Conservation (phyloP, 37 sponge, comb jelly and placozoan species). For the Hormiphora californensis region DNA sequence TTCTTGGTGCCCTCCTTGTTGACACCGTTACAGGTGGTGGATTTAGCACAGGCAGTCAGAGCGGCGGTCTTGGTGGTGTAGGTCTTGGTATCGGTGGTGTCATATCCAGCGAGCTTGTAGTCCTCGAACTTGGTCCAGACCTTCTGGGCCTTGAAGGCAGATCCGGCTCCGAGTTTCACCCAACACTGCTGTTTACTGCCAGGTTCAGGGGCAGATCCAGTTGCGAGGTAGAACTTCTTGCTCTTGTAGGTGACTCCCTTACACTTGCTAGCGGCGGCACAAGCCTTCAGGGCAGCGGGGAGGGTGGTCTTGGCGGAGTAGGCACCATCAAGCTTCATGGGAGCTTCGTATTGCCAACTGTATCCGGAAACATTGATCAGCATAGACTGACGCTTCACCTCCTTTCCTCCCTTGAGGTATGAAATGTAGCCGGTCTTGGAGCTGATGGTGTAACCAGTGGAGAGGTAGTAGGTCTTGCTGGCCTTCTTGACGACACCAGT, state of each 20-base stretch:
- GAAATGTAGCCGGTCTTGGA: neutral
- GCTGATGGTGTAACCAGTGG: neutral
- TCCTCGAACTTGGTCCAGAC: slow-evolving; percentile 1
- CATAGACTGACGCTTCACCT: neutral
- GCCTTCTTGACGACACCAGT: neutral
- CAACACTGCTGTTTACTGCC: neutral
- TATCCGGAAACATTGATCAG: neutral
- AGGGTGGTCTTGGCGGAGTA: neutral
- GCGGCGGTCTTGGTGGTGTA: neutral
- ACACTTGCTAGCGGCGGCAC: neutral
- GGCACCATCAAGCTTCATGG: neutral
- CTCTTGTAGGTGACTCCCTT: neutral
- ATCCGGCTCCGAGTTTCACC: neutral
- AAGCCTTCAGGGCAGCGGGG: neutral
- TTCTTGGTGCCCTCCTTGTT: neutral
- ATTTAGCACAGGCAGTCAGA: neutral
- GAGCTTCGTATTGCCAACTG: slow-evolving; percentile 1
- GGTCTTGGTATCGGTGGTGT: neutral
- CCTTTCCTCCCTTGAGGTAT: neutral
- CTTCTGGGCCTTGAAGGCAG: neutral
- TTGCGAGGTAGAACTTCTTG: neutral
- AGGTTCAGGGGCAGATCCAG: neutral
- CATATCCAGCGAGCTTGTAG: neutral
- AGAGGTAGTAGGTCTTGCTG: neutral
- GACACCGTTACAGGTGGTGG: neutral